Base-by-base conservation (phyloP, 2,888 invertebrate genomes). In the Idaea dimidiata region DNA sequence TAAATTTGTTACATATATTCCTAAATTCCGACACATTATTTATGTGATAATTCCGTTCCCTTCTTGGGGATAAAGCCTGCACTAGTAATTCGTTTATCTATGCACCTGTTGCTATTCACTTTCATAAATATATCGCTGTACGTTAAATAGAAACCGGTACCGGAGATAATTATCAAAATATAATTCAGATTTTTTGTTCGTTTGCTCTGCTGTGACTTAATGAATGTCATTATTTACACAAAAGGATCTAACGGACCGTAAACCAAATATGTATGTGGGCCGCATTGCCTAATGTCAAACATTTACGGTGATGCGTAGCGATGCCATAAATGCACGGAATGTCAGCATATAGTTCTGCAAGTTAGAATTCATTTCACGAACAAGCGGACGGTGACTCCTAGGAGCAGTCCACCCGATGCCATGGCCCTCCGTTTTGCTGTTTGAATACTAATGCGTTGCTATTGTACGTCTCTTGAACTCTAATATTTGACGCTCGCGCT, bases 371-470 rank as follows among this genome's bases (percentile, higher is more conserved):
- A 77, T 74, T 73, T 79, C 91, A 90, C 91, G 89, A 76, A 70
- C 70, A 70, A 68, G 83, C 86, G 90, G 88, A 74, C 91, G 88
- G 83, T 89, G 91, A 91, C 91, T 89, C 86, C 86, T 86, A 85
- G 79, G 83, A 79, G 80, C 84, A 80, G 85, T 87, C 82, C 86
- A 85, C 80, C 81, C 81, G 79, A 83, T 82, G 81, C 84, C 82
- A 83, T 81, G 82, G 82, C 80, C 79, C 80, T 70, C 72, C 75
- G 74, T 77, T 24, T 76, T 75, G 78, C 79, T 79, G 76, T 76
- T 77, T 72, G 91, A 88, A 92, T 92, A 91, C 88, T 89, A 92
- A 92, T 92, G 78, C 64, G 43, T 74, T 68, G 53, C 81, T 79
- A 84, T 88, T 88, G 85, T 88, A 75, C 76, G 73, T 73, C 73